A percentile compares a stretch with the other conserved stretches of the same genome.
Evolutionary conservation across 2,113 vertebrate species (phyloP).

Genomic region (Cacatua alba): DNA sequence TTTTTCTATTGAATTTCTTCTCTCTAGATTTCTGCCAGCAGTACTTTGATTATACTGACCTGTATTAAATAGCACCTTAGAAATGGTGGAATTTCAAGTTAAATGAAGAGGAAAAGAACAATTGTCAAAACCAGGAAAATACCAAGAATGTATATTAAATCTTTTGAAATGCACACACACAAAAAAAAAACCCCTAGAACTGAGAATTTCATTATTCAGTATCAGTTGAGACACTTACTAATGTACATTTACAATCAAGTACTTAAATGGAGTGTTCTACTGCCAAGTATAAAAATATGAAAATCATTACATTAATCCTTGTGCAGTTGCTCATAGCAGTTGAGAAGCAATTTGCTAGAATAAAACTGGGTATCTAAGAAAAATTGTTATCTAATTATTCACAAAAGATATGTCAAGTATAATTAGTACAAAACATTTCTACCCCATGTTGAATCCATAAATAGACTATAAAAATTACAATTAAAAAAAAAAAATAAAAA

Average conservation of each 20-base stretch:
- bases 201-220: neutral
- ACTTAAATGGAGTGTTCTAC: neutral
- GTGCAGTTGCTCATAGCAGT: neutral
- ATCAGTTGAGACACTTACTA: neutral
- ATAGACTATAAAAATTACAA: neutral
- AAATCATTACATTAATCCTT: neutral
- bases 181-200: neutral
- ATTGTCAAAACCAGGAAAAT: neutral
- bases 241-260: neutral
- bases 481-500: neutral
- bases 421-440: neutral
- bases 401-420: neutral
- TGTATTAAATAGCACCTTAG: conserved; percentile 34
- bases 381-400: neutral
- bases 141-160: neutral
- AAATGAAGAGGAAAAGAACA: neutral
- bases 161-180: neutral
- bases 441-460: neutral
- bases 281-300: neutral
- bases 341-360: neutral
- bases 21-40: conserved; percentile 26
- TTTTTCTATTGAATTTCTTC: neutral
- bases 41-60: conserved; percentile 28
- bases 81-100: neutral
- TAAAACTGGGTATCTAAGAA: neutral